Evolutionary conservation across 2,888 invertebrate genomes (phyloP), one percentile per base, ranked within the genome.

Genomic region (Parelbella ahira): DNA sequence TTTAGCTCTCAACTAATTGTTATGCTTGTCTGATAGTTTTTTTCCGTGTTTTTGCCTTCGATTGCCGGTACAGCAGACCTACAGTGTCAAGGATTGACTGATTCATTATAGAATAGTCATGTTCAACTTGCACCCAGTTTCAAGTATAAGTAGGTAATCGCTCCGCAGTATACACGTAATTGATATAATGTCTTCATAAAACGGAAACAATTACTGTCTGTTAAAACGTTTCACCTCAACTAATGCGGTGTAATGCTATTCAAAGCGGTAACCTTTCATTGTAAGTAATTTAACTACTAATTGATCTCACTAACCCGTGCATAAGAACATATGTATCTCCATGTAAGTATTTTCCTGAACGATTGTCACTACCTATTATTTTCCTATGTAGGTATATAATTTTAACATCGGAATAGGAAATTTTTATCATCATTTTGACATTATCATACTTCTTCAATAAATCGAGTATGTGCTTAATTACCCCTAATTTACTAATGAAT

Each of bases 221-320:
- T 20, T 20, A 20, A 8, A 15, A 28, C 13, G 15, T 15, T 28
- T 28, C 8, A 32, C 23, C 33, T 13, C 13, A 34, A 23, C n/a
- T 33, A 21, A 34, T 24, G 13, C 8, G 7, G 13, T 34, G 2
- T 34, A 15, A 24, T 36, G 36, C 8, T 11, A 36, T 18, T 24
- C 25, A 36, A 24, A 25, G 18, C 18, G 25, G 24, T 36, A 25
- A 36, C 24, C 36, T 34, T 24, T 36, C 25, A 18, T 25, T 36
- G n/a, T n/a, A n/a, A n/a, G 36, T 18, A 36, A 36, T 36, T 36
- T 23, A 15, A 10, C 18, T 36, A 20, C 20, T 20, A 33, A 33
- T 33, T 33, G 13, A 9, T 13, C 21, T 33, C 13, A 23, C 33
- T 8, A 23, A n/a, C 5, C 4, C 6, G 4, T 13, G 9, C 21